Evolutionary conservation across 2,888 invertebrate species (phyloP).

Genomic region (Argynnis bischoffii): DNA sequence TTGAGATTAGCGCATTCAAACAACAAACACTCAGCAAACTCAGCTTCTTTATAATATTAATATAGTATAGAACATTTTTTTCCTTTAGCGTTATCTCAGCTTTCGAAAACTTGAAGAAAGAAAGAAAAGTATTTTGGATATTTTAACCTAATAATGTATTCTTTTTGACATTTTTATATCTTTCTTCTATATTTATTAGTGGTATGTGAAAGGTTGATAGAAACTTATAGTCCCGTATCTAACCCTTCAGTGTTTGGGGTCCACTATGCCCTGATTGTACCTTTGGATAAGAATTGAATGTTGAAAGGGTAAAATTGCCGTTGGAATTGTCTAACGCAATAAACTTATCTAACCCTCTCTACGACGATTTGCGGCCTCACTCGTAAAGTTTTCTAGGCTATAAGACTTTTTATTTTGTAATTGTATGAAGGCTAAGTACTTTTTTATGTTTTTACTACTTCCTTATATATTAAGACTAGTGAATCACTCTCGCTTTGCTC

Average conservation of each 20-base stretch:
- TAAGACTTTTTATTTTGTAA: background rate
- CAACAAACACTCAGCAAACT: too few relatives aligned
- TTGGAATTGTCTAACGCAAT: constrained; percentile 37
- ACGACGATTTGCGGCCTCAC: constrained; percentile 2
- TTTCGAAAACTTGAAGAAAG: too few relatives aligned
- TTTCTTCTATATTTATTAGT: background rate
- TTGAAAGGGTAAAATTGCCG: constrained; percentile 49
- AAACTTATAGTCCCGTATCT: constrained; percentile 54
- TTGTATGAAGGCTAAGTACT: too few relatives aligned
- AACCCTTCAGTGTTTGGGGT: constrained; percentile 40
- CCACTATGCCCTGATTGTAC: constrained; percentile 37
- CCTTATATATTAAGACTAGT: too few relatives aligned
- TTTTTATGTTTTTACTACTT: too few relatives aligned
- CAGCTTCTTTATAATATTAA: too few relatives aligned
- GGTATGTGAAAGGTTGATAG: constrained; percentile 46
- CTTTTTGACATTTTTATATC: background rate
- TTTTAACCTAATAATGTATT: too few relatives aligned
- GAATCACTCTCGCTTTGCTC: too few relatives aligned
- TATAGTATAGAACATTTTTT: too few relatives aligned
- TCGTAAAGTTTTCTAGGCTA: constrained; percentile 7
- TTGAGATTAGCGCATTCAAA: too few relatives aligned
- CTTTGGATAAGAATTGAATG: constrained; percentile 50
- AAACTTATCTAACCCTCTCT: constrained; percentile 26
- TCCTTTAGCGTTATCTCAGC: too few relatives aligned
- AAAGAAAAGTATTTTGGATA: too few relatives aligned